These are phyloP conservation scores for Cryptus viduatorius DNA, from an alignment of 2,888 invertebrate species.

Conservation along the genomic window DNA sequence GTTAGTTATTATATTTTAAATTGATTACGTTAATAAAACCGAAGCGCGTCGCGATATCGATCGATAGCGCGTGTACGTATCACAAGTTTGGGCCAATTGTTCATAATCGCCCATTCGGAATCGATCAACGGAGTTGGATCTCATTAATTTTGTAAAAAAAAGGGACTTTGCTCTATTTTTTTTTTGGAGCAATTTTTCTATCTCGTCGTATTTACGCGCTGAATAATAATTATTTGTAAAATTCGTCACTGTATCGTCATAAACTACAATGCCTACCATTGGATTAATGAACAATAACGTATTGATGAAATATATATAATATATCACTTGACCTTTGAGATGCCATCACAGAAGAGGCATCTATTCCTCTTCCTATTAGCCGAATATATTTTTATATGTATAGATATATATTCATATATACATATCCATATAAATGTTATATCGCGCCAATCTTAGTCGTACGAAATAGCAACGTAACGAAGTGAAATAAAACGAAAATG, in stretches of 20 bases:
- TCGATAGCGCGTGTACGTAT: conserved; percentile 71
- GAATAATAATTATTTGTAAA: conserved; percentile 37
- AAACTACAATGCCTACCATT: conserved; percentile 24
- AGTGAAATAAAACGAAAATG: conserved; percentile 37
- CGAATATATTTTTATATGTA: conserved; percentile 38
- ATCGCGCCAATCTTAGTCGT: conserved; percentile 44
- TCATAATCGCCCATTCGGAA: conserved; percentile 42
- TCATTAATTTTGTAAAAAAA: conserved; percentile 33
- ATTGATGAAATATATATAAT: conserved; percentile 58
- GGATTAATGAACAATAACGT: conserved; percentile 59
- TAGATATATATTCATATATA: conserved; percentile 1
- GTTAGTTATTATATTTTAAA: not conserved
- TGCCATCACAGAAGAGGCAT: conserved; percentile 63
- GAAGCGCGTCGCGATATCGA: conserved; percentile 24
- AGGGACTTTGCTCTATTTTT: not conserved
- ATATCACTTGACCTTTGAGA: conserved; percentile 63
- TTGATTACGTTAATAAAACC: conserved; percentile 19
- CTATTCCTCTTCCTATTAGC: conserved; percentile 50
- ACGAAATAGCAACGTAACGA: conserved; percentile 7
- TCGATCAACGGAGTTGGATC: conserved; percentile 37
- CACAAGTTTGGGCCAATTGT: conserved; percentile 76
- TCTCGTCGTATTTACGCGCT: not conserved
- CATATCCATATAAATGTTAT: conserved; percentile 55
- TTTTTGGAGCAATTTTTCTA: conserved; percentile 17
- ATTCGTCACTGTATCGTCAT: conserved; percentile 17